Evolutionary conservation across 1,140 invertebrate species (phyloP).

Genomic region (Adelges cooleyi): DNA sequence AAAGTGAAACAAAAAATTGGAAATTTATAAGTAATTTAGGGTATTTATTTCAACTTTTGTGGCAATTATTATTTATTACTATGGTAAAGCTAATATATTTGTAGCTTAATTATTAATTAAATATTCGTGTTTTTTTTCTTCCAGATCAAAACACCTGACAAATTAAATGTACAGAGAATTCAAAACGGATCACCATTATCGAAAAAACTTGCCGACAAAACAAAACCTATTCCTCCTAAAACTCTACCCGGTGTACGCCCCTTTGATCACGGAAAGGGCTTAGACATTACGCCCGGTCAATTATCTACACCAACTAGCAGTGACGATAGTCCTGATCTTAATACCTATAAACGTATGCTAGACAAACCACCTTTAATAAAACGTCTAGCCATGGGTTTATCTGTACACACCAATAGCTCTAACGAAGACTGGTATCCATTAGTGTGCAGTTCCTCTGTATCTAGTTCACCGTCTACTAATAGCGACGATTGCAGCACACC

Average conservation of each 20-base stretch:
- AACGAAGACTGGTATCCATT: slow-evolving; percentile 28
- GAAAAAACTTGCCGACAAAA: not conserved
- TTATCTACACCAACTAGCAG: slow-evolving; percentile 58
- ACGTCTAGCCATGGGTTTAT: slow-evolving; percentile 56
- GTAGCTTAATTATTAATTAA: too few relatives aligned
- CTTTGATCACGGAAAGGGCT: slow-evolving; percentile 5
- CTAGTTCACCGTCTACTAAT: slow-evolving; percentile 16
- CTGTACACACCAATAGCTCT: slow-evolving; percentile 33
- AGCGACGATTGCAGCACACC: slow-evolving; percentile 31
- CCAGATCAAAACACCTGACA: not conserved
- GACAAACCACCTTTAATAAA: slow-evolving; percentile 76
- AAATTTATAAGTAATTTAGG: too few relatives aligned
- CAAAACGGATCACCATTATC: not conserved
- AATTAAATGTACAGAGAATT: slow-evolving; percentile 18
- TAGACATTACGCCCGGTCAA: slow-evolving; percentile 12
- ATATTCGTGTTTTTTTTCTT: not conserved
- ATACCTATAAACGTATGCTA: slow-evolving; percentile 64
- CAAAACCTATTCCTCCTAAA: slow-evolving; percentile 5
- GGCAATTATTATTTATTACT: too few relatives aligned
- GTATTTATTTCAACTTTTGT: too few relatives aligned
- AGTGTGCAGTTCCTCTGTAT: slow-evolving; percentile 20
- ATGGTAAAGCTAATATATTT: too few relatives aligned
- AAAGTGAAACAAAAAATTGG: too few relatives aligned
- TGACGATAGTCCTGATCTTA: slow-evolving; percentile 76
- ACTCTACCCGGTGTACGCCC: slow-evolving; percentile 1